These are phyloP conservation scores for Poeciliopsis turneri DNA, from an alignment of 2,797 vertebrate species.

Conservation along the genomic window DNA sequence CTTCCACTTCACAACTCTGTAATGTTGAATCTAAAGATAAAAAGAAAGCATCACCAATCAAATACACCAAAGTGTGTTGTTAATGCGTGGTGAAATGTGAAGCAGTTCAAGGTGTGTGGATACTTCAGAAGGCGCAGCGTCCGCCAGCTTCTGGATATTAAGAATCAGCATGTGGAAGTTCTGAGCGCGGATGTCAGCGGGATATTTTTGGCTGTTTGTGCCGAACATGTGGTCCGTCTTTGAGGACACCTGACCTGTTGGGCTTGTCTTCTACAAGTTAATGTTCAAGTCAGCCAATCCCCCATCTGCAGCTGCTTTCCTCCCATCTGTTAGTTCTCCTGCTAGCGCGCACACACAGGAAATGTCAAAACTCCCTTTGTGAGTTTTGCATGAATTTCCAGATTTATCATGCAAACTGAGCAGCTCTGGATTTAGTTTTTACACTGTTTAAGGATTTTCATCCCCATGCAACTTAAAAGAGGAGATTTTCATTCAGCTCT, in stretches of 20 bases:
- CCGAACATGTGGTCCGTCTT: conserved; percentile 63
- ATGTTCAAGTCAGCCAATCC: conserved; percentile 47
- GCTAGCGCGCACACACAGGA: conserved; percentile 7
- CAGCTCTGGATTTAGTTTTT: conserved; percentile 25
- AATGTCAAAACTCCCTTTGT: conserved; percentile 24
- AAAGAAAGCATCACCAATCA: background rate
- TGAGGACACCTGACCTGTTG: conserved; percentile 57
- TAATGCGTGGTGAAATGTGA: background rate
- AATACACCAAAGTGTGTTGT: background rate
- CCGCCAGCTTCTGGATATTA: conserved; percentile 5
- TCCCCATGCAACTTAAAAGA: conserved; percentile 46
- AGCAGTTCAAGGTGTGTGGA: background rate
- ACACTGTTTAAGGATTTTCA: conserved; percentile 15
- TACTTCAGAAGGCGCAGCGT: background rate
- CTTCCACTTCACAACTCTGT: background rate
- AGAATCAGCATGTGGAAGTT: conserved; percentile 10
- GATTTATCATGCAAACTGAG: conserved; percentile 41
- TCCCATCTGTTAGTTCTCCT: conserved; percentile 64
- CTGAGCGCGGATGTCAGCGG: conserved; percentile 33
- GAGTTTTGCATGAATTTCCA: conserved; percentile 26
- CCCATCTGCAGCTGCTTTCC: conserved; percentile 57
- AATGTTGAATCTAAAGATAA: background rate
- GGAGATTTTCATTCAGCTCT: conserved; percentile 33
- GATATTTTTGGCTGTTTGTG: conserved; percentile 54
- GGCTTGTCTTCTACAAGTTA: conserved; percentile 55